Conservation (phyloP, 2,888 invertebrate species). For the Embidobia sp. region DNA sequence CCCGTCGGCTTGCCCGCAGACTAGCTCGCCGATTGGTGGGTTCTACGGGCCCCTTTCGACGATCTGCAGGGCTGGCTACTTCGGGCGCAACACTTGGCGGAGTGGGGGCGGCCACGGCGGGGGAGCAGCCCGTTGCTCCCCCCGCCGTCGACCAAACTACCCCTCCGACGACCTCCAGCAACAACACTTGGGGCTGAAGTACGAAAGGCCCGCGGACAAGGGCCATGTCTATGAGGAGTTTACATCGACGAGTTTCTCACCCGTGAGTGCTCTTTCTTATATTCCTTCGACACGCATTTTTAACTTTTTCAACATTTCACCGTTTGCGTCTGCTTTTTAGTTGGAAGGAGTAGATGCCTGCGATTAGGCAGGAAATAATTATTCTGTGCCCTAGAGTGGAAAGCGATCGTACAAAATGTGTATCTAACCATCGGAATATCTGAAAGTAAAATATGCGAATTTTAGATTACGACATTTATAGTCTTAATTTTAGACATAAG, state of each 20-base stretch:
- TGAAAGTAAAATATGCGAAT: no score
- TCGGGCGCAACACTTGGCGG: slow-evolving; percentile 69
- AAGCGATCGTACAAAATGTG: no score
- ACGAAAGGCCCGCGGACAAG: slow-evolving; percentile 73
- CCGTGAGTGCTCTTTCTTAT: no score
- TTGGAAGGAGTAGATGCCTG: no score
- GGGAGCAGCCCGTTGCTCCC: slow-evolving; percentile 69
- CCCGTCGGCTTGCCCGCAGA: slow-evolving; percentile 81
- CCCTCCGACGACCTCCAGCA: slow-evolving; percentile 67
- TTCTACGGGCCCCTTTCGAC: slow-evolving; percentile 82
- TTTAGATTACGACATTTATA: no score
- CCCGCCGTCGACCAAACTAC: slow-evolving; percentile 71
- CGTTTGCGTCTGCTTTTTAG: background rate
- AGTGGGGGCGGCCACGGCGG: slow-evolving; percentile 71
- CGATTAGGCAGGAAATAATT: no score
- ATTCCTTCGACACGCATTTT: no score
- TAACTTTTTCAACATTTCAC: slow-evolving; percentile 2
- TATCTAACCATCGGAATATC: no score
- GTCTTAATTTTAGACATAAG: no score
- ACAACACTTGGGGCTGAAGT: slow-evolving; percentile 69
- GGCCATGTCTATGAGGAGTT: slow-evolving; percentile 79
- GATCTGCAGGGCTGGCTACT: slow-evolving; percentile 75
- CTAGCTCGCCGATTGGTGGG: slow-evolving; percentile 82
- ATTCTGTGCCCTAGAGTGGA: no score
- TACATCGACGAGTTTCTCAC: slow-evolving; percentile 79